These are phyloP conservation scores for Bilobella aurantiaca DNA, from an alignment of 1,140 invertebrate species.

Conservation along the genomic window DNA sequence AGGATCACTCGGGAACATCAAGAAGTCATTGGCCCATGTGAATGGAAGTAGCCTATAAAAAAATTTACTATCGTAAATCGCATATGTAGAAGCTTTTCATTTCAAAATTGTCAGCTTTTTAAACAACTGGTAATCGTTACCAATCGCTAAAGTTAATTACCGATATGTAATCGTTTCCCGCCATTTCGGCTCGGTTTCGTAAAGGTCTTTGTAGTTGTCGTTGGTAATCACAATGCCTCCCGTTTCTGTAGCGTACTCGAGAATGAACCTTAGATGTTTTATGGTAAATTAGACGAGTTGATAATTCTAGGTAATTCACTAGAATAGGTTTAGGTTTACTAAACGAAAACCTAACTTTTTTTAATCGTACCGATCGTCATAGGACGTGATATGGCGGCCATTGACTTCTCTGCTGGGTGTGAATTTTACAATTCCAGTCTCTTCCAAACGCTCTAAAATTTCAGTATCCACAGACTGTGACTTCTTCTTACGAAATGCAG, in stretches of 20 bases:
- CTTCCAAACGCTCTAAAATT: slow-evolving; percentile 76
- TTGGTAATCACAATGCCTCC: slow-evolving; percentile 93
- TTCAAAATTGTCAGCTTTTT: not conserved
- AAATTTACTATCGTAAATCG: too few species aligned
- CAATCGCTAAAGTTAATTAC: not conserved
- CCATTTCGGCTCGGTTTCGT: slow-evolving; percentile 73
- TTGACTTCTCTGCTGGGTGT: slow-evolving; percentile 85
- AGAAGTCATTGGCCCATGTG: slow-evolving; percentile 34
- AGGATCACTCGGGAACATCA: slow-evolving; percentile 93
- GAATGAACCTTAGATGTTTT: slow-evolving; percentile 44
- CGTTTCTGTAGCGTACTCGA: slow-evolving; percentile 73
- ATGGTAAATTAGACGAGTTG: too few species aligned
- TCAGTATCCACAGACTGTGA: slow-evolving; percentile 74
- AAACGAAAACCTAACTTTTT: not conserved
- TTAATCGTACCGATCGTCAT: slow-evolving; percentile 79
- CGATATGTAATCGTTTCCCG: slow-evolving; percentile 77
- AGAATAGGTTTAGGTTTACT: too few species aligned
- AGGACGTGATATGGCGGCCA: slow-evolving; percentile 83
- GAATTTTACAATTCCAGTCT: slow-evolving; percentile 78
- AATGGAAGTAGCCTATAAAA: slow-evolving; percentile 17
- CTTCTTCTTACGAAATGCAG: slow-evolving; percentile 84
- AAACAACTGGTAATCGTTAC: too few species aligned
- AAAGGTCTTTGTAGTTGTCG: slow-evolving; percentile 88
- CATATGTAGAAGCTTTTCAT: too few species aligned
- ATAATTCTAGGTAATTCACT: too few species aligned